Base-by-base conservation (phyloP, 2,888 invertebrate genomes). In the Ptychoptera contaminata region DNA sequence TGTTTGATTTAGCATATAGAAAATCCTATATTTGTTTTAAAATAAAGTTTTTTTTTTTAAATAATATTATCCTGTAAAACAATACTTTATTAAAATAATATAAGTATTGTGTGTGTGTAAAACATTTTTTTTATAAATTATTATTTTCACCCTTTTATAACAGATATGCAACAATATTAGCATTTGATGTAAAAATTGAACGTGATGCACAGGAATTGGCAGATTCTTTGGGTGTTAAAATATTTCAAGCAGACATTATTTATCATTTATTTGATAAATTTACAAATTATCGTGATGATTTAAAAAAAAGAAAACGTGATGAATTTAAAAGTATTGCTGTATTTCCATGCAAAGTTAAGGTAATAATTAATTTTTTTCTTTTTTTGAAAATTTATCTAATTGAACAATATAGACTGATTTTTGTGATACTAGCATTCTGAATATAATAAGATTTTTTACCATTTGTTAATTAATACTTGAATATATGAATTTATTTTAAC, bases 211-310 rank as follows among this genome's bases (percentile, higher is more conserved):
- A 98, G 68, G 94, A 96, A 58, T 69, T 97, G 65, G 98, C 98
- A 0, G 97, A 99, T 62, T 76, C 79, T 47, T 66, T 94, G 48
- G 90, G 90, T 46, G 92, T 96, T 44, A 88, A 84, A 69, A 91
- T 98, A 62, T 99, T 99, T 76, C 79, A 88, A 51, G 98, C 98
- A 8, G 96, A 99, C 70, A 99, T 99, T 62, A 99, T 99, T 60
- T 99, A 99, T 70, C 99, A 99, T 69, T 73, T 99, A 60, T 97
- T 97, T 68, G 98, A 99, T 67, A 86, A 87, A 65, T 99, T 98
- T 71, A 93, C 79, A 56, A 80, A 84, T 11, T 91, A 84, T 67
- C 76, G 92, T 49, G 93, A 94, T 46, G 93, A 96, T 56, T 69
- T 94, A 44, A 87, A 83, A 58, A 80, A 82, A 60, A 80, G 79